Conservation (phyloP, 2,888 invertebrate genomes). For the Oligia latruncula region DNA sequence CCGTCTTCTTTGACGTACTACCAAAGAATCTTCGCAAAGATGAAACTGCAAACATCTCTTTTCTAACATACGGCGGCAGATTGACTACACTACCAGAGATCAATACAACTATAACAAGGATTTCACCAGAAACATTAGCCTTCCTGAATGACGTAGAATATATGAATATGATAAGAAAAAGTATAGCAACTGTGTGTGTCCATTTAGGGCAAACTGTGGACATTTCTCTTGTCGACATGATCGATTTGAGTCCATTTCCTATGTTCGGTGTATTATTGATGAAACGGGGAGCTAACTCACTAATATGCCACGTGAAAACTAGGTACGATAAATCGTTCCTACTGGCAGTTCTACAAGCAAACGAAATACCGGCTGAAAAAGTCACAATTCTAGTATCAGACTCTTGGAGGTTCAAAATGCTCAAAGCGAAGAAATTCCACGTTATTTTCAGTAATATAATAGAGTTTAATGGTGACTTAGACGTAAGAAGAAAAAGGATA, state of each 20-base stretch:
- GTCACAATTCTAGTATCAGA: too few species aligned
- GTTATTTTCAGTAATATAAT: constrained; percentile 24
- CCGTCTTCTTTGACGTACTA: constrained; percentile 56
- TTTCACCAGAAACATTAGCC: constrained; percentile 46
- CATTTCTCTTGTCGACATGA: constrained; percentile 67
- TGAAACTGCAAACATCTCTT: constrained; percentile 22
- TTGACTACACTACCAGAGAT: constrained; percentile 25
- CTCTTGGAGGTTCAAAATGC: too few species aligned
- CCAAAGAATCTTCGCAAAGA: constrained; percentile 38
- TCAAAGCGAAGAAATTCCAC: too few species aligned
- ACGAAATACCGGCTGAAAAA: too few species aligned
- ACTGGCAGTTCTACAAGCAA: too few species aligned
- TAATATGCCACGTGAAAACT: constrained; percentile 69
- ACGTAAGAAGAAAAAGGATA: constrained; percentile 24
- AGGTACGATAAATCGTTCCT: too few species aligned
- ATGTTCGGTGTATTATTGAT: constrained; percentile 87
- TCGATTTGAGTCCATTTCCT: constrained; percentile 89
- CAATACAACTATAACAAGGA: constrained; percentile 29
- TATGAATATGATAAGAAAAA: constrained; percentile 49
- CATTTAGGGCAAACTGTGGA: constrained; percentile 48
- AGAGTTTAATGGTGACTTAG: constrained; percentile 52
- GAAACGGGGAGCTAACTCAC: constrained; percentile 75
- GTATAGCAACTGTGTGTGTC: constrained; percentile 36
- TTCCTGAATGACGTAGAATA: constrained; percentile 59
- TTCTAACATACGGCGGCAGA: constrained; percentile 42